Evolutionary conservation across 2,113 vertebrate species (phyloP).

Genomic region (Chaetops frenatus): DNA sequence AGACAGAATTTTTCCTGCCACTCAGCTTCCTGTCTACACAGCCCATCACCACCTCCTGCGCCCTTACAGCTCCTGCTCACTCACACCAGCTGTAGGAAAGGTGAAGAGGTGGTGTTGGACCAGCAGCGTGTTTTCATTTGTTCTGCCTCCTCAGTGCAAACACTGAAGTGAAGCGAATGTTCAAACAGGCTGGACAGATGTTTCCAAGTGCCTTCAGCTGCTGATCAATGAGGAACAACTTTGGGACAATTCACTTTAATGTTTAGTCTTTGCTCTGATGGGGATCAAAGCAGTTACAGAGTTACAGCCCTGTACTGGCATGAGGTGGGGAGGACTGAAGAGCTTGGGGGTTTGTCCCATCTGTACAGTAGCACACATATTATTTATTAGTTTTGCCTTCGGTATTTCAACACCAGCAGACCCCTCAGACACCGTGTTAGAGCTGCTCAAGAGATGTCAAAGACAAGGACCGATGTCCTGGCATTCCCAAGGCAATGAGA

Average conservation of each 20-base stretch:
- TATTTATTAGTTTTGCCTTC: background rate
- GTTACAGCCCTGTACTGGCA: background rate
- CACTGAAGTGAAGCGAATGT: background rate
- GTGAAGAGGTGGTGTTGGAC: background rate
- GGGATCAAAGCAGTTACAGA: background rate
- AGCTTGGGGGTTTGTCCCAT: background rate
- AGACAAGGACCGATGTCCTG: background rate
- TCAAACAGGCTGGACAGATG: conserved; percentile 50
- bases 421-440: background rate
- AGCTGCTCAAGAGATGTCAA: background rate
- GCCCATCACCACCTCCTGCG: background rate
- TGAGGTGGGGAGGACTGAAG: background rate
- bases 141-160: background rate
- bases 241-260: conserved; percentile 60
- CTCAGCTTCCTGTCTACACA: background rate
- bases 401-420: background rate
- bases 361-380: background rate
- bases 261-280: conserved; percentile 12
- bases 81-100: accelerated
- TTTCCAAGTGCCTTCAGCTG: conserved; percentile 61
- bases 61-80: background rate
- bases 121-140: background rate
- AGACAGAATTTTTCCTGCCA: accelerated
- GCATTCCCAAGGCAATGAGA: background rate
- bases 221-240: conserved; percentile 63